Base-by-base conservation (phyloP, 2,113 vertebrate genomes). In the Vidua macroura region DNA sequence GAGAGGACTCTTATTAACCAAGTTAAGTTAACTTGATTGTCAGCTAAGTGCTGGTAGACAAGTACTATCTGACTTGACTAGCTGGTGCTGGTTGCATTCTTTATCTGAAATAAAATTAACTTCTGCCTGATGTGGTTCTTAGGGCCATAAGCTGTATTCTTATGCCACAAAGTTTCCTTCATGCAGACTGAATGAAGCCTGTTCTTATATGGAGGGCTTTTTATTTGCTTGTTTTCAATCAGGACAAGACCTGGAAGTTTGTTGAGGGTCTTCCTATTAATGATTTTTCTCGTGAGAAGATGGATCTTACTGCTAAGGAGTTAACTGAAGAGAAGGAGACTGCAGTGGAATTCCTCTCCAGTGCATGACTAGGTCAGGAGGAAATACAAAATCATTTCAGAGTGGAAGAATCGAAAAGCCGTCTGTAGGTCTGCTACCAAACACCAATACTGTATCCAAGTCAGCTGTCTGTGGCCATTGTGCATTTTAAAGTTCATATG, bases 231-330 rank as follows among this genome's bases (percentile, higher is more conserved):
- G 23, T 60, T 79, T 82, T 64, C 67, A n/a, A 96, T 93, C 96
- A 99, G 99, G 96, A 98, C 96, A 99, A 99, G 95, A 93, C 88
- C 96, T 99, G 99, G 99, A 99, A 98, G 94, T 98, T 99, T 79
- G 98, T 98, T 46, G 98, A 99, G 25, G 99, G 98, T 66, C 98
- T 99, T 91, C 51, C 97, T 55, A 98, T 99, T 96, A 99, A 99
- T 63, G 98, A 98, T 68, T 99, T 99, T 88, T 99, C 99, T 44
- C 97, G 97, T 93, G 97, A 98, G 51, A 99, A 99, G 98, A 99
- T 99, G 99, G 98, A 98, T 87, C 55, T 97, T 78, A 99, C 99
- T 33, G 98, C 99, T 7, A 98, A 98, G 59, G 99, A 99, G 96
- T 97, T 99, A 85, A 77, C 98, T 20, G 99, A 99, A 87, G 99